Evolutionary conservation across 2,888 invertebrate species (phyloP).

Genomic region (Andrena camellia): DNA sequence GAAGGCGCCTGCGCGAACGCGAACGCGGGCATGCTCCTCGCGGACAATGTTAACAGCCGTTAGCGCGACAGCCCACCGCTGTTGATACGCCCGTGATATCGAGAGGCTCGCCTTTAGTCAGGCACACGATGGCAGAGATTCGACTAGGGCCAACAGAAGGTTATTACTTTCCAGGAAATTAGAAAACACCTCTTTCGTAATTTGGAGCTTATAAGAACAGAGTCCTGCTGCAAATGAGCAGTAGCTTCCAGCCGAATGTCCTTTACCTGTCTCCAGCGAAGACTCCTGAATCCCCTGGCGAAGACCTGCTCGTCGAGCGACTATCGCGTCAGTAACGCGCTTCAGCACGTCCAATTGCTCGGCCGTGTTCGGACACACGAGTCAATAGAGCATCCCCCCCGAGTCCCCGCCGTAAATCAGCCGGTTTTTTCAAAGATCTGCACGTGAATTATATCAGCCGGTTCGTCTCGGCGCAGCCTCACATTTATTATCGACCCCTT

Average conservation of each 20-base stretch:
- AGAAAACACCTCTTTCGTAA: background rate
- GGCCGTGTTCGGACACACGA: slow-evolving; percentile 9
- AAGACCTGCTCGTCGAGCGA: no score
- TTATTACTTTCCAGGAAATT: background rate
- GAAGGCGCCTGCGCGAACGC: slow-evolving; percentile 47
- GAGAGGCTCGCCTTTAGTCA: background rate
- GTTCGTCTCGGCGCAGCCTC: slow-evolving; percentile 39
- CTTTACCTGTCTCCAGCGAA: no score
- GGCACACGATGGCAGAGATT: background rate
- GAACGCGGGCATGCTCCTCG: slow-evolving; percentile 49
- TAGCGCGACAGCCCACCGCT: slow-evolving; percentile 44
- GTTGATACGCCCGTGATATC: slow-evolving; percentile 17
- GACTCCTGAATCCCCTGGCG: no score
- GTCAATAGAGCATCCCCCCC: slow-evolving; percentile 6
- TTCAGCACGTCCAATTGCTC: slow-evolving; percentile 12
- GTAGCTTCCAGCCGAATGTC: no score
- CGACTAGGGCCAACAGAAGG: background rate
- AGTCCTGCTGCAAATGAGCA: no score
- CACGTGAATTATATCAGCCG: slow-evolving; percentile 50
- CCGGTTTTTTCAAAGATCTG: slow-evolving; percentile 43
- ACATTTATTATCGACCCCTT: slow-evolving; percentile 58
- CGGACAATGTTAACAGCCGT: slow-evolving; percentile 66
- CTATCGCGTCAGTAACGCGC: no score
- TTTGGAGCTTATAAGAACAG: no score
- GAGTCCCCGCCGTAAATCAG: slow-evolving; percentile 37